Base-by-base conservation (phyloP, 2,888 invertebrate genomes). In the Allacma fusca region DNA sequence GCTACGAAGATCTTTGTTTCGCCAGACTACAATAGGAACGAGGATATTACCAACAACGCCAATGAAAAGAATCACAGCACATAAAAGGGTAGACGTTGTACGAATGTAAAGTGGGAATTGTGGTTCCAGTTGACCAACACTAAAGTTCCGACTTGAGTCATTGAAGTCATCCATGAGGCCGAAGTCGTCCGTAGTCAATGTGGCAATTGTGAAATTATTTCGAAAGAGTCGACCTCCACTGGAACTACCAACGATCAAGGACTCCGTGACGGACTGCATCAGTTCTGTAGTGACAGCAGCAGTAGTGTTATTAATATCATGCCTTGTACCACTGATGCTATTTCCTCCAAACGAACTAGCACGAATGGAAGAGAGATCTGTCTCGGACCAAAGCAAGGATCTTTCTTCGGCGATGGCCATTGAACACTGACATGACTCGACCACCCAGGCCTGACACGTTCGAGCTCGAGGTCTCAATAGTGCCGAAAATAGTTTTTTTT, bases 1-100 rank as follows among this genome's bases (percentile, higher is more conserved):
- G 75, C 82, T 82, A 85, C 95, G 90, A 94, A 97, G 94, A 86
- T 97, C 96, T 86, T 95, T 94, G 72, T 95, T 95, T 87, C 93
- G 93, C 85, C 95, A 90, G 83, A 97, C 95, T 84, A 97, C 96
- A 85, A 96, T 91, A 44, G 96, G 95, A 86, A 96, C 97, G 92
- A 97, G 94, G 80, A 95, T 90, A 86, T 97, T 97, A 26, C 97
- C 97, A 82, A 95, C 91, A 80, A 96, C 93, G 50, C 97, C 97
- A 83, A 96, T 89, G 85, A 94, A 90, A 91, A 97, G 93, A 84
- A 97, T 94, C 83, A 93, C 89, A 85, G 94, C 92, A 87, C 96
- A 96, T 85, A 95, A 91, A 28, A 93, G 90, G 90, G 96, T 95
- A 13, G 96, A 95, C 1, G 94, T 93, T 75, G 92, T 92, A 83